Percentiles rank a stretch among this genome's conserved stretches.
phyloP scores from a whole-genome alignment of 2,888 invertebrate genomes.

The Meghimatium bilineatum region DNA sequence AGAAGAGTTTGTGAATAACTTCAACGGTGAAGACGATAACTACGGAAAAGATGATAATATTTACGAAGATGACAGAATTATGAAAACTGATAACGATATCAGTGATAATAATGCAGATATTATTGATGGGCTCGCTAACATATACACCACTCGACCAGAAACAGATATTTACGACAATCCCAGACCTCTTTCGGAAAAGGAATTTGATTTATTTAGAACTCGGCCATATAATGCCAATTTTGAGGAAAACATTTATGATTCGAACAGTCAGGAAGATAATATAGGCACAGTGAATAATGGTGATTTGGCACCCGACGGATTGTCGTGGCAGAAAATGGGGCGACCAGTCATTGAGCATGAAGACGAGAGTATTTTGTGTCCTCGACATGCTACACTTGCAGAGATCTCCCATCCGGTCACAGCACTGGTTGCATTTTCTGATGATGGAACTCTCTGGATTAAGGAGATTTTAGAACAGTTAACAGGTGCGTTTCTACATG shows the following conservation, averaged over 20 bases:
- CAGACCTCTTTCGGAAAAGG: slow-evolving; percentile 4
- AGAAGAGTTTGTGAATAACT: not conserved
- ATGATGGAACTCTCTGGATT: slow-evolving; percentile 21
- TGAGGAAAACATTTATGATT: too few relatives aligned
- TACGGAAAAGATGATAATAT: not conserved
- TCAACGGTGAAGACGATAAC: not conserved
- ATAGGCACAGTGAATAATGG: not conserved
- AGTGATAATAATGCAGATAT: not conserved
- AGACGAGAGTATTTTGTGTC: slow-evolving; percentile 13
- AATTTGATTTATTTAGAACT: slow-evolving; percentile 27
- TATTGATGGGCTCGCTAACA: not conserved
- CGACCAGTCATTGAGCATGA: not conserved
- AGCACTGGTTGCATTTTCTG: slow-evolving; percentile 40
- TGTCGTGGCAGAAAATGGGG: not conserved
- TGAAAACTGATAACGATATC: not conserved
- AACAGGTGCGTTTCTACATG: slow-evolving; percentile 8
- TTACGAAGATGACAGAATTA: not conserved
- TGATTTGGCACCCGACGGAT: not conserved
- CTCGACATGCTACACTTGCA: slow-evolving; percentile 6
- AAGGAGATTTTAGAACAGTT: slow-evolving; percentile 33
- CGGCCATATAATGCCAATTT: slow-evolving; percentile 7
- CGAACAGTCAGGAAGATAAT: not conserved
- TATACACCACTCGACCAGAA: not conserved
- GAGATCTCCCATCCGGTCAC: slow-evolving; percentile 38
- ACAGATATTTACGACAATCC: slow-evolving; percentile 41